Evolutionary conservation across 1,140 invertebrate species (phyloP).

Genomic region (Bombus waltoni): DNA sequence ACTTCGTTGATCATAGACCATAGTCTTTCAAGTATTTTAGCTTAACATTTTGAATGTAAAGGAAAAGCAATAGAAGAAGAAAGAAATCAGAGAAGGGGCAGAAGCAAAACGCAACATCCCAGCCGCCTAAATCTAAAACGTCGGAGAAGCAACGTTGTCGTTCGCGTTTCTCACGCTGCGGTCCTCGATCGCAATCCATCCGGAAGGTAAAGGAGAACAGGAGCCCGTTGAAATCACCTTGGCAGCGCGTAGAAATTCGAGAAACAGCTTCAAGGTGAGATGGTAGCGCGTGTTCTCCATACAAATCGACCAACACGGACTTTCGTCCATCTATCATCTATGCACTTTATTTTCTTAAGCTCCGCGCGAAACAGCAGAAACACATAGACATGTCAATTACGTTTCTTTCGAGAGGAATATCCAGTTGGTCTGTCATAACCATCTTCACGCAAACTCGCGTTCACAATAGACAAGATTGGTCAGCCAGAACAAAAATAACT

Average conservation of each 20-base stretch:
- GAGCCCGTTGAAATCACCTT: constrained; percentile 26
- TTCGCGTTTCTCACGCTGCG: constrained; percentile 37
- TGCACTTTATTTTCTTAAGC: not conserved
- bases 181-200: constrained; percentile 35
- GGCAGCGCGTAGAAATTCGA: constrained; percentile 45
- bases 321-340: not conserved
- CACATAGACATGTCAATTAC: not conserved
- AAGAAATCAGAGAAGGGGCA: not conserved
- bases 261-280: constrained; percentile 43
- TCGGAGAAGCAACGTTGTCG: not conserved
- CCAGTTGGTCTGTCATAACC: not conserved
- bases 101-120: not conserved
- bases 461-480: too few species aligned
- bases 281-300: constrained; percentile 4
- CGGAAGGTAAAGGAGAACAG: constrained; percentile 41
- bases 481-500: too few species aligned
- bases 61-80: not conserved
- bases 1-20: too few species aligned
- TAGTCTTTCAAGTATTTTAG: too few species aligned
- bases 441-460: not conserved
- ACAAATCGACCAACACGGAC: not conserved
- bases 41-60: too few species aligned
- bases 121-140: not conserved
- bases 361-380: not conserved
- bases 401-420: not conserved